Conservation (phyloP, 2,113 vertebrate genomes). For the Notothenia coriiceps region DNA sequence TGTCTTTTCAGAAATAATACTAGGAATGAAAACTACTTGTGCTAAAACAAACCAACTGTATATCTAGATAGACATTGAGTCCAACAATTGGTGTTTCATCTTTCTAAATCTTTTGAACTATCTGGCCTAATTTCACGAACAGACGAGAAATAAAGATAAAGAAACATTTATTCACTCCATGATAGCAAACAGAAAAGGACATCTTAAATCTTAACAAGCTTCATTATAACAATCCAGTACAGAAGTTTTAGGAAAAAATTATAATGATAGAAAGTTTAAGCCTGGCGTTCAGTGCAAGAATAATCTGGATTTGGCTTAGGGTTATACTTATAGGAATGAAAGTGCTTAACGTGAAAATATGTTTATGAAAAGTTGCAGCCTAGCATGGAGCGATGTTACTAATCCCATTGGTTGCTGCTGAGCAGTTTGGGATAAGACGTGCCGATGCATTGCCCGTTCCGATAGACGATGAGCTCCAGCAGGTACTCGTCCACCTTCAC, state of each 20-base stretch:
- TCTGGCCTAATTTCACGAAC: not conserved
- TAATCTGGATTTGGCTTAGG: constrained; percentile 6
- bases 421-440: constrained; percentile 88
- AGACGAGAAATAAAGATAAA: constrained; percentile 5
- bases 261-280: not conserved
- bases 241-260: not conserved
- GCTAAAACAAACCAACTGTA: not conserved
- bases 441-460: constrained; percentile 85
- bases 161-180: constrained; percentile 1
- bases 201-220: not conserved
- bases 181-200: not conserved
- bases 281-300: constrained; percentile 29
- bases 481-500: constrained; percentile 88
- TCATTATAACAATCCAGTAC: constrained; percentile 1
- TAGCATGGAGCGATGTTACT: constrained; percentile 10
- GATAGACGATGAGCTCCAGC: constrained; percentile 86
- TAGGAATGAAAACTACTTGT: not conserved
- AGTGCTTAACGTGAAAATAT: not conserved
- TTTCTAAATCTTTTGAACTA: not conserved
- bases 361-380: not conserved
- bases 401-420: constrained; percentile 81
- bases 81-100: not conserved
- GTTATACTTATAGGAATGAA: not conserved
- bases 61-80: not conserved
- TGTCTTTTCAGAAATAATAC: not conserved